A percentile compares a stretch with the other conserved stretches of the same genome.
phyloP scores from a whole-genome alignment of 2,113 vertebrate species.

The Barbus barbus region DNA sequence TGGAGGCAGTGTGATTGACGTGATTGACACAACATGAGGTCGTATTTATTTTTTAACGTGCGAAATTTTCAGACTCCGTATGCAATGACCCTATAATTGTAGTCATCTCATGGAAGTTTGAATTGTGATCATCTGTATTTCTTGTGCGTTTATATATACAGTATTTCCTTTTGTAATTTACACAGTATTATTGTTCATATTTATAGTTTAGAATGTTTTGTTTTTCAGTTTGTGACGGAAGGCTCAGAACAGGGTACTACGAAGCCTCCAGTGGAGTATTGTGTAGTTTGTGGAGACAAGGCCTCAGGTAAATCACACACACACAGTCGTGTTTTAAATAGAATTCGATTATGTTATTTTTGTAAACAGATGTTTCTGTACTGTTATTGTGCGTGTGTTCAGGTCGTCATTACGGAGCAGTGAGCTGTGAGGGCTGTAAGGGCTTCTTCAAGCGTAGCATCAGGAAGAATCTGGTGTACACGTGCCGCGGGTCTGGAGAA shows the following conservation, averaged over 20 bases:
- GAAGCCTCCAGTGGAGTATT: conserved; percentile 91
- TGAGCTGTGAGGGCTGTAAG: conserved; percentile 98
- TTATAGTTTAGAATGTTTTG: conserved; percentile 30
- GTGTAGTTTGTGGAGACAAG: conserved; percentile 83
- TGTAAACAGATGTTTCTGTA: background rate
- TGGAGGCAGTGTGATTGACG: too few relatives aligned
- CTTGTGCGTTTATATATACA: background rate
- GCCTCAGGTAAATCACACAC: conserved; percentile 84
- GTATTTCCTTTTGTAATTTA: background rate
- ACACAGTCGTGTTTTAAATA: background rate
- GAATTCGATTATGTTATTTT: background rate
- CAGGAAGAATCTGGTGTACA: conserved; percentile 95
- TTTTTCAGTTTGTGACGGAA: conserved; percentile 91
- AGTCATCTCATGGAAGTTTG: background rate
- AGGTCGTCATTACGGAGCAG: conserved; percentile 98
- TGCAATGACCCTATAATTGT: too few relatives aligned
- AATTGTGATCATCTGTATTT: background rate
- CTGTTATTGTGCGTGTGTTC: background rate
- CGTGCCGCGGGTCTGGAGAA: conserved; percentile 91
- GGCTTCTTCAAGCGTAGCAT: conserved; percentile 99
- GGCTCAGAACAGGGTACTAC: conserved; percentile 85
- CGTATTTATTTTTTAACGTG: too few relatives aligned
- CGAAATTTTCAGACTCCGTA: too few relatives aligned
- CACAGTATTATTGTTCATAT: background rate
- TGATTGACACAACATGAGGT: too few relatives aligned